phyloP scores from a whole-genome alignment of 2,797 vertebrate species.

The Sebastes reedi region DNA sequence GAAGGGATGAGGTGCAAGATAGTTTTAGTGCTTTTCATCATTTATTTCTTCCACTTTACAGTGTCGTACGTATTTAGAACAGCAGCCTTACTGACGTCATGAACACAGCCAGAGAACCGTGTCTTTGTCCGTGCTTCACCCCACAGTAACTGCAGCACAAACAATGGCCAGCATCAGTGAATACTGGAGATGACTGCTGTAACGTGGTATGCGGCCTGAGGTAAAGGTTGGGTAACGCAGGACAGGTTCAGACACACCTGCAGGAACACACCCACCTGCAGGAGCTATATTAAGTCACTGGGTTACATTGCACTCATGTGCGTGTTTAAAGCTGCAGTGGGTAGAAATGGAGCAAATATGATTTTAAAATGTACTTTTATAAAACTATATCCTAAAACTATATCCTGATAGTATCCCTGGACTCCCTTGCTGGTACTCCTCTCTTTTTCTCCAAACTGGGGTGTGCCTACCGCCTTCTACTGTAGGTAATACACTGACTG shows the following conservation, averaged over 20 bases:
- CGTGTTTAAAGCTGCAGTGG: no score
- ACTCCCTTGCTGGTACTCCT: no score
- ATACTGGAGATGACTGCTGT: slow-evolving; percentile 19
- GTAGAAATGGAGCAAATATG: no score
- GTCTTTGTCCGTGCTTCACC: neutral
- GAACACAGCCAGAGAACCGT: neutral
- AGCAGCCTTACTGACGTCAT: neutral
- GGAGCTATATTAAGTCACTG: neutral
- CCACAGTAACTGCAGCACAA: neutral
- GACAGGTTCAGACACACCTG: slow-evolving; percentile 55
- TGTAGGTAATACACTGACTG: no score
- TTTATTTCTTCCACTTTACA: neutral
- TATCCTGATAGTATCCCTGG: no score
- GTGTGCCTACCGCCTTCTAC: no score
- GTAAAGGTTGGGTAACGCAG: slow-evolving; percentile 11
- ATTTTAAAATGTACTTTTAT: no score
- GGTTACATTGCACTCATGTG: neutral
- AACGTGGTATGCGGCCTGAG: slow-evolving; percentile 6
- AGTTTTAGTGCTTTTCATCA: neutral
- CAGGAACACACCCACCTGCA: slow-evolving; percentile 32
- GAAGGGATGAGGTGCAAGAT: neutral
- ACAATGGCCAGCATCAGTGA: neutral
- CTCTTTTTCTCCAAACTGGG: no score
- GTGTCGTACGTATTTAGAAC: neutral
- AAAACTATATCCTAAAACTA: no score